Base-by-base conservation (phyloP, 2,888 invertebrate genomes). In the Nebria brevicollis region DNA sequence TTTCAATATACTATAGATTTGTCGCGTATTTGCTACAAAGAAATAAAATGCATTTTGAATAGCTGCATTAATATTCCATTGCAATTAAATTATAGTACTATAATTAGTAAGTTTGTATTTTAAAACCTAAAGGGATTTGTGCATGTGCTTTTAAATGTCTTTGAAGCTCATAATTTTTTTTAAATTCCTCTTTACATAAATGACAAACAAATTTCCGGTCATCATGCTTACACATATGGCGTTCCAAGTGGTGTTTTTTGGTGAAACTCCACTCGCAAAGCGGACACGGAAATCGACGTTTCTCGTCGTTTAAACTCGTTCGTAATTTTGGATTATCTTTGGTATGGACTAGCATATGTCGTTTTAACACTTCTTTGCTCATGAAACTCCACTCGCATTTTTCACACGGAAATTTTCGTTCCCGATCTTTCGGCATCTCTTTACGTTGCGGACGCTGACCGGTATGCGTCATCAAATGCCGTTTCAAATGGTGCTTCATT, bases 401-500 rank as follows among this genome's bases (percentile, higher is more conserved):
- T 66, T 84, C 85, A 82, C 90, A 90, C 1, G 84, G 85, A 43
- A 79, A 79, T 5, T 41, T 11, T 6, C 79, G 25, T 13, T 79
- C 79, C 7, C 75, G 65, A 43, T 75, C 75, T n/a, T 34, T 15
- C n/a, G 79, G 75, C 7, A 75, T 54, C 87, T 88, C 66, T 85
- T 87, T 70, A 88, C 88, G 66, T 5, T 73, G 79, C 3, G 79
- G 79, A 11, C 66, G 41, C 34, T 79, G 74, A 0, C 86, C 87
- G 15, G 86, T 85, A 82, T 89, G 89, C 34, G 84, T 85, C 11
- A 86, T 82, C 83, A 88, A 84, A 80, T 90, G 90, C 77, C 91
- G 90, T 84, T 92, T 92, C 64, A 93, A 88, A 86, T 92, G 92
- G 81, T 90, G 89, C 6, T 90, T 89, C 86, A 91, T 92, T 83